Conservation (phyloP, 2,888 invertebrate genomes). For the Acholoe squamosa region DNA sequence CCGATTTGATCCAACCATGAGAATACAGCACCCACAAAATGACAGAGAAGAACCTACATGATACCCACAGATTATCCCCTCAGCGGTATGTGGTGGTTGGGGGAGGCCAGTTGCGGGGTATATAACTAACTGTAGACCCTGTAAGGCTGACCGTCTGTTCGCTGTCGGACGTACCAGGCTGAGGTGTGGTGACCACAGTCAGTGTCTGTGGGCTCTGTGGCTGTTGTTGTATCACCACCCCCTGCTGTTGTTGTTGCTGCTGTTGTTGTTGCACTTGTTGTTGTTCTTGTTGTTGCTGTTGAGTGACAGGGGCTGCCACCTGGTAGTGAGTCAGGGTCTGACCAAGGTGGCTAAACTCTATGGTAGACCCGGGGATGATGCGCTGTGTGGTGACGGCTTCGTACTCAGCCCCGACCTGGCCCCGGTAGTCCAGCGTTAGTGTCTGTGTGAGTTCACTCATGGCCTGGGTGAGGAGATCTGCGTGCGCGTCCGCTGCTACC, state of each 20-base stretch:
- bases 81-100: neutral
- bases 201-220: neutral
- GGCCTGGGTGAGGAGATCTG: slow-evolving; percentile 84
- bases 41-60: too few species aligned
- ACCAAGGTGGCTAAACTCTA: slow-evolving; percentile 63
- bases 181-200: neutral
- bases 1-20: too few species aligned
- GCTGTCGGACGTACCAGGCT: neutral
- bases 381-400: slow-evolving; percentile 46
- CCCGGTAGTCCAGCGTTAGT: slow-evolving; percentile 74
- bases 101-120: slow-evolving; percentile 55
- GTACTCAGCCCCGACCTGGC: slow-evolving; percentile 67
- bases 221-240: neutral
- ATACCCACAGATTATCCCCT: neutral
- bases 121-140: slow-evolving; percentile 7
- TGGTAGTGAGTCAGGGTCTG: neutral
- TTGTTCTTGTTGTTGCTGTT: neutral
- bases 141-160: neutral
- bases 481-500: slow-evolving; percentile 67
- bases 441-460: slow-evolving; percentile 83
- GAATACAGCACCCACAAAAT: too few species aligned
- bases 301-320: neutral
- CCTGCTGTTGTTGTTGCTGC: neutral
- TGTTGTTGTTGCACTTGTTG: neutral
- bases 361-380: slow-evolving; percentile 5